A percentile compares a stretch with the other conserved stretches of the same genome.
phyloP scores from a whole-genome alignment of 2,888 invertebrate genomes.

The Capitulum mitella region DNA sequence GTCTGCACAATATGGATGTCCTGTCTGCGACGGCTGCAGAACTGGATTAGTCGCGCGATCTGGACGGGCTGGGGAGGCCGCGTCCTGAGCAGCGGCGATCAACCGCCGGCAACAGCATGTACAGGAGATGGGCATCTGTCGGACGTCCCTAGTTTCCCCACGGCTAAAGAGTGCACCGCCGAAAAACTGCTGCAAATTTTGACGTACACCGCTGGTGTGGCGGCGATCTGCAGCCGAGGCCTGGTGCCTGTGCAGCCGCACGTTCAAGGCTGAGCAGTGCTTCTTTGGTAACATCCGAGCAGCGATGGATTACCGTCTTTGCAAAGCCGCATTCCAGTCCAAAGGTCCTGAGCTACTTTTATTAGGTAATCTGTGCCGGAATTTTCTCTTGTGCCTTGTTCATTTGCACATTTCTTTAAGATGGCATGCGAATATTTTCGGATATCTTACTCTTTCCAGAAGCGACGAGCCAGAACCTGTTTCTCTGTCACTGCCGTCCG shows the following conservation, averaged over 20 bases:
- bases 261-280: not conserved
- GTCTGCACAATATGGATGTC: constrained; percentile 1
- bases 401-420: not conserved
- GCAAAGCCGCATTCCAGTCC: not conserved
- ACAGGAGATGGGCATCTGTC: not conserved
- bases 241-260: not conserved
- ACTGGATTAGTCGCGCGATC: not conserved
- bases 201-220: not conserved
- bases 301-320: not conserved
- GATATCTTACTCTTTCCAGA: no score
- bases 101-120: not conserved
- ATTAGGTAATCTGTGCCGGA: not conserved
- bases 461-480: no score
- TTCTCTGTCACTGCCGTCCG: no score
- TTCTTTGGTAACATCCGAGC: no score
- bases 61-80: no score
- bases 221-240: not conserved
- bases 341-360: not conserved
- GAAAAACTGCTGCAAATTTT: not conserved
- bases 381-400: not conserved
- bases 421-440: not conserved
- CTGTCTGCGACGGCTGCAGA: not conserved
- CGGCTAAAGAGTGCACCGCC: not conserved
- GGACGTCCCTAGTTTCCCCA: not conserved
- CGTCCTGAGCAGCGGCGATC: not conserved